Conservation (phyloP, 2,888 invertebrate genomes). For the Thera britannica region DNA sequence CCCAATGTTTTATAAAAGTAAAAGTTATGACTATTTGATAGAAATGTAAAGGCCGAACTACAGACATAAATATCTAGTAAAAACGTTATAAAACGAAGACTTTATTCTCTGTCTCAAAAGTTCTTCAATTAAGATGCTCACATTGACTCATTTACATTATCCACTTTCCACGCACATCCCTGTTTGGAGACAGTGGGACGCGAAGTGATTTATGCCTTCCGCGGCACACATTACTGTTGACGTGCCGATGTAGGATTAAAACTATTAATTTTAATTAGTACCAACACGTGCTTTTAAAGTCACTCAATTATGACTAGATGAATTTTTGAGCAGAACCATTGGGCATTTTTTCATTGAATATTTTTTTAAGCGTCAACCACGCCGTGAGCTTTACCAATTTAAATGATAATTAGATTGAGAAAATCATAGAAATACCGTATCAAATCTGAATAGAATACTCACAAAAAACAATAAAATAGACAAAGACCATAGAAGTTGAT, state of each 20-base stretch:
- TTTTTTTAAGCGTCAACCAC: too few relatives aligned
- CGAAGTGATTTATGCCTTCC: constrained; percentile 70
- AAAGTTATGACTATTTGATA: too few relatives aligned
- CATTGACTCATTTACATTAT: constrained; percentile 8
- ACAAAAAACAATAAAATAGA: neutral
- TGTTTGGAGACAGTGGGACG: constrained; percentile 37
- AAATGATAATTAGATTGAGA: too few relatives aligned
- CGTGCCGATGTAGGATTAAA: constrained; percentile 47
- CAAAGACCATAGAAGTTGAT: constrained; percentile 19
- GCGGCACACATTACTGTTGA: constrained; percentile 54
- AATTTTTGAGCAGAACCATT: constrained; percentile 1
- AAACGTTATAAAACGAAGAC: neutral
- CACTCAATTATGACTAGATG: constrained; percentile 10
- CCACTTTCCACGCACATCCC: constrained; percentile 24
- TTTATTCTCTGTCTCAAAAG: neutral
- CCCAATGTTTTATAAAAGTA: too few relatives aligned
- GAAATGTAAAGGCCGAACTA: too few relatives aligned
- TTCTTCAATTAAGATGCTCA: neutral
- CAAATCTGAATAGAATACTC: constrained; percentile 1
- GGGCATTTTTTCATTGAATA: neutral
- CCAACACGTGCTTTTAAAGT: constrained; percentile 34
- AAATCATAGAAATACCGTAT: constrained; percentile 3
- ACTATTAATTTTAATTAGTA: constrained; percentile 50
- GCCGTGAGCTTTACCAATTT: too few relatives aligned
- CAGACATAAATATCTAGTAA: too few relatives aligned